phyloP scores from a whole-genome alignment of 1,140 invertebrate genomes.

The Drosophila sp. region DNA sequence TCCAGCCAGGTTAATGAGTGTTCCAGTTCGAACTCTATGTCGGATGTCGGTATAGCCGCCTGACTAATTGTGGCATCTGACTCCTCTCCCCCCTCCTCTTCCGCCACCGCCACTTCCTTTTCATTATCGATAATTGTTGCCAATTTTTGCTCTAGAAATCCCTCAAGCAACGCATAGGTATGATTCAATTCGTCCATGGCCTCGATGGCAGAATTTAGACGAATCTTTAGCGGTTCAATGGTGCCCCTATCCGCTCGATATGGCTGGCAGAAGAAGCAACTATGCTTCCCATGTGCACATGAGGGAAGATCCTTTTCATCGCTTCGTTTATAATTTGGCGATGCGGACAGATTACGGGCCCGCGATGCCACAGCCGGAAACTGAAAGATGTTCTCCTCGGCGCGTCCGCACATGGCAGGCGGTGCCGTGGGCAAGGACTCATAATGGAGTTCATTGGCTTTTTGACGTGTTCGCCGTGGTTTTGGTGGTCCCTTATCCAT shows the following conservation, averaged over 20 bases:
- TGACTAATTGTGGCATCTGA: constrained; percentile 25
- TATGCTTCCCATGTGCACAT: constrained; percentile 61
- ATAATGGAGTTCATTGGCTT: constrained; percentile 53
- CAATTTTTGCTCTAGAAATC: constrained; percentile 61
- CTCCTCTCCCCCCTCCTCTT: constrained; percentile 1
- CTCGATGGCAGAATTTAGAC: constrained; percentile 65
- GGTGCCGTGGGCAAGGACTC: constrained; percentile 77
- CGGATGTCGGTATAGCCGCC: constrained; percentile 53
- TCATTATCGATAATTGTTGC: constrained; percentile 61
- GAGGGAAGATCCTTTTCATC: constrained; percentile 59
- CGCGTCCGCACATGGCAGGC: constrained; percentile 65
- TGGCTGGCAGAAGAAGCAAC: constrained; percentile 57
- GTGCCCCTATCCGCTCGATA: constrained; percentile 65
- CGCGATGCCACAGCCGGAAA: constrained; percentile 63
- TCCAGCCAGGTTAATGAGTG: constrained; percentile 86
- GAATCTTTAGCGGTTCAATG: constrained; percentile 67
- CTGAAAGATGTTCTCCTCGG: constrained; percentile 69
- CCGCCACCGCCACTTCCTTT: constrained; percentile 10
- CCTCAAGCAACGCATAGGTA: constrained; percentile 62
- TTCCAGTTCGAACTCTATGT: constrained; percentile 85
- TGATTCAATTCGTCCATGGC: constrained; percentile 67
- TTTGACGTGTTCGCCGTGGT: constrained; percentile 55
- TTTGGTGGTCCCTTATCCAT: constrained; percentile 62
- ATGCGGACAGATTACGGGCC: constrained; percentile 64
- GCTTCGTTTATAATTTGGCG: constrained; percentile 44